Base-by-base conservation (phyloP, 2,113 vertebrate genomes). In the Lepus timidus region DNA sequence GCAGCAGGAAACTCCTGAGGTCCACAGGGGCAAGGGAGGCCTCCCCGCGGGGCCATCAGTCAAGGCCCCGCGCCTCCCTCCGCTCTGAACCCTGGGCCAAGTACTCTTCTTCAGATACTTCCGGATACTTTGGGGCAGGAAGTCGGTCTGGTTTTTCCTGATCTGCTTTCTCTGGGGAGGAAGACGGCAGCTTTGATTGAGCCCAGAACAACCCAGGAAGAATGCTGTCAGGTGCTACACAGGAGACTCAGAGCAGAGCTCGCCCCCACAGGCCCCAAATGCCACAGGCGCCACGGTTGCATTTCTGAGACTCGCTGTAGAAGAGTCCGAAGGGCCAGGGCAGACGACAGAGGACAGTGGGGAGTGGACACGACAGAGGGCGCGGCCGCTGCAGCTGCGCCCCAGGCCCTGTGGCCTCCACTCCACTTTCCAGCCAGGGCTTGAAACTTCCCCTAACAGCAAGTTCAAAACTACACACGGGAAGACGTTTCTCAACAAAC, bases 161-260 rank as follows among this genome's bases (percentile, higher is more conserved):
- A 33, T 36, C 9, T 0, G 22, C 29, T 55, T 4, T 58, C 68
- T 82, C 23, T 17, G n/a, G 6, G 6, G 81, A 61, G 14, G n/a
- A 62, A 67, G 79, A 79, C 14, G 51, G 23, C 1, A 0, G 65
- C 49, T 23, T 82, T n/a, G 1, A 17, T 19, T 29, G 31, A 65
- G 8, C 36, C 73, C 39, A 4, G 2, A 85, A 62, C 65, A 55
- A 10, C 49, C 27, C 61, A 84, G 6, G 33, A 71, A 71, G 33
- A 31, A 4, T 0, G 1, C 2, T 13, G n/a, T 9, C 33, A 29
- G 51, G 33, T 27, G 64, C 3, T 9, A 0, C 6, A 22, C 12
- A 6, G 44, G 19, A 67, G 61, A 25, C 16, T 6, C 33, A 20
- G 36, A 68, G 13, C 4, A 39, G 39, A 75, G 51, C 10, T 13